Evolutionary conservation across 2,797 vertebrate species (phyloP), one percentile per base, ranked within the genome.

Genomic region (Sylvia borin): DNA sequence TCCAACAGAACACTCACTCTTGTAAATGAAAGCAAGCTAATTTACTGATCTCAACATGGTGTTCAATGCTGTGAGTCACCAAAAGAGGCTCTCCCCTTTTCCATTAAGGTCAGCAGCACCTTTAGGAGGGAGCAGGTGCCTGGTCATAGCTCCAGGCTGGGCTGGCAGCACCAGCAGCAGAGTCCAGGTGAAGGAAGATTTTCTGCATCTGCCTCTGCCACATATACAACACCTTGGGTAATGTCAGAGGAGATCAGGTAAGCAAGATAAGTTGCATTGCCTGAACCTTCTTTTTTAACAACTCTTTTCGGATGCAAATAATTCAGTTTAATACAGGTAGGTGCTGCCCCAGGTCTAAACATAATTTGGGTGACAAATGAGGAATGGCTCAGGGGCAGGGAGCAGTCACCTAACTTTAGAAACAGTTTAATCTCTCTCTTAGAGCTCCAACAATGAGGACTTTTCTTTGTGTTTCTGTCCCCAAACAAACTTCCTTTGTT

Each of bases 401-500:
- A 90, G 88, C 70, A 53, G 81, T 81, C 16, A n/a, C 32, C 81
- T 85, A 88, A 76, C 84, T 89, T 83, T 48, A 92, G 91, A 86
- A 87, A 85, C 60, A 80, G 78, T 92, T 96, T 95, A 77, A 54
- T 89, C 67, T 74, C 38, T 60, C 47, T 82, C 57, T 85, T n/a
- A 54, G 38, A 75, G 62, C 76, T 84, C 16, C 71, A 89, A 72
- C 62, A 80, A 79, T 2, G 45, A 74, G 84, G 61, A 90, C 34
- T 95, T 95, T 82, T 92, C 84, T 93, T 85, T 93, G 88, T 84
- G 75, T 94, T 96, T 90, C 53, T 92, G 77, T 93, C 89, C 86
- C 76, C 91, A 77, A 78, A 94, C 97, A 97, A 97, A 97, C 95
- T 97, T 83, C 61, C 48, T 97, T 97, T 97, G 97, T 97, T 96